These are phyloP conservation scores for Chelonus formosanus DNA, from an alignment of 2,888 invertebrate species.

Conservation along the genomic window DNA sequence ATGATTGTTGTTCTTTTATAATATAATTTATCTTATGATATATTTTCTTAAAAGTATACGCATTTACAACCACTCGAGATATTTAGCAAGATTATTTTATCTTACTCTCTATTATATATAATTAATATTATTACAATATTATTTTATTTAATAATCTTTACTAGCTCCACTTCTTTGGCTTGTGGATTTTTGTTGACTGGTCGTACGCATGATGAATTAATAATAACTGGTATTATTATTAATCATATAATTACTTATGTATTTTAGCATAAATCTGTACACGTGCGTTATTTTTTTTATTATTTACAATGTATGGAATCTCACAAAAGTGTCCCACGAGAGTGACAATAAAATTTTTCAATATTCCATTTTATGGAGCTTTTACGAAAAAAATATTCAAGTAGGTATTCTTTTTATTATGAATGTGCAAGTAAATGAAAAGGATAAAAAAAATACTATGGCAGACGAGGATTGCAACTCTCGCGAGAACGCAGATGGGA, in stretches of 20 bases:
- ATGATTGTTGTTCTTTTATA: conserved; percentile 18
- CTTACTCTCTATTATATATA: conserved; percentile 14
- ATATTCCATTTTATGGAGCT: conserved; percentile 20
- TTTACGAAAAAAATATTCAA: conserved; percentile 9
- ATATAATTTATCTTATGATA: conserved; percentile 9
- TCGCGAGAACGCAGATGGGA: conserved; percentile 26
- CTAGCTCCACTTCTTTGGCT: conserved; percentile 64
- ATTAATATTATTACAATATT: conserved; percentile 29
- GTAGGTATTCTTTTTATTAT: conserved; percentile 9
- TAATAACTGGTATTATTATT: conserved; percentile 10
- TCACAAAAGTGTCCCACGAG: conserved; percentile 17
- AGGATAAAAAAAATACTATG: conserved; percentile 13
- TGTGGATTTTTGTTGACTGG: conserved; percentile 60
- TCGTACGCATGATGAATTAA: conserved; percentile 42
- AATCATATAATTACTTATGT: conserved; percentile 3
- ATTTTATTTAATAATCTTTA: conserved; percentile 50
- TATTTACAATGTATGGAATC: conserved; percentile 30
- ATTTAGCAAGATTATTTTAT: conserved; percentile 14
- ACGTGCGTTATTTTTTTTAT: conserved; percentile 24
- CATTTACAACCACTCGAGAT: conserved; percentile 32
- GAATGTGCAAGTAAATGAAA: conserved; percentile 30
- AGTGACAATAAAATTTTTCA: conserved; percentile 26
- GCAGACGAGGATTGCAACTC: conserved; percentile 16
- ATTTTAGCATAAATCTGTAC: conserved; percentile 29
- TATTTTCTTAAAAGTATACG: conserved; percentile 11